Conservation (phyloP, 1,140 invertebrate species). For the Telenomus remus region DNA sequence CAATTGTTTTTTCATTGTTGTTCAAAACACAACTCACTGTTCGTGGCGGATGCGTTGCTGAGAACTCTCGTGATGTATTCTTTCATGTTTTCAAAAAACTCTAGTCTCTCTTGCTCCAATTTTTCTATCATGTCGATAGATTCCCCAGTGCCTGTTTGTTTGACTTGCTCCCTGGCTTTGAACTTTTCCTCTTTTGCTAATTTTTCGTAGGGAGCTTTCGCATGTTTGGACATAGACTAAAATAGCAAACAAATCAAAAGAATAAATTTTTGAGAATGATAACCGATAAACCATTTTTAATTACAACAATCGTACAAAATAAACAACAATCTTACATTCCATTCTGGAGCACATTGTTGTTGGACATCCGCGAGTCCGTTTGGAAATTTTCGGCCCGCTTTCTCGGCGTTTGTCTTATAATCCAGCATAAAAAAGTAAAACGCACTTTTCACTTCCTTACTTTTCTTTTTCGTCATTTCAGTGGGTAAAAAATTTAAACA, state of each 20-base stretch:
- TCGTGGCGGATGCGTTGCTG: background rate
- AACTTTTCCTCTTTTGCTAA: constrained; percentile 12
- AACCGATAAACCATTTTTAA: no score
- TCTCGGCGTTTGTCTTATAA: constrained; percentile 68
- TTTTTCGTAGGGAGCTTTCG: constrained; percentile 6
- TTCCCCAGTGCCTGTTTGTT: background rate
- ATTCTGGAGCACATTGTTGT: constrained; percentile 59
- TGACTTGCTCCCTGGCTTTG: background rate
- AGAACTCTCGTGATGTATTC: background rate
- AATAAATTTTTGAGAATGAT: background rate
- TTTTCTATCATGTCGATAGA: background rate
- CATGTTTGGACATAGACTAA: background rate
- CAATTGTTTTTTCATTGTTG: no score
- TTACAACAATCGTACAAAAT: background rate
- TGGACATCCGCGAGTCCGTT: constrained; percentile 66
- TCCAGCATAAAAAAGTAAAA: constrained; percentile 73
- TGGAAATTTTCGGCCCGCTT: constrained; percentile 66
- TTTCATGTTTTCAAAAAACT: background rate
- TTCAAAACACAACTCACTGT: no score
- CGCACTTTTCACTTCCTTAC: constrained; percentile 57
- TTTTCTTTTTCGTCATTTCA: no score
- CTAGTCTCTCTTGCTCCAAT: background rate
- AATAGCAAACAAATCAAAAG: background rate
- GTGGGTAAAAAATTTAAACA: no score
- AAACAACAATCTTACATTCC: constrained; percentile 40